Base-by-base conservation (phyloP, 2,113 vertebrate genomes). In the Xiphias gladius region DNA sequence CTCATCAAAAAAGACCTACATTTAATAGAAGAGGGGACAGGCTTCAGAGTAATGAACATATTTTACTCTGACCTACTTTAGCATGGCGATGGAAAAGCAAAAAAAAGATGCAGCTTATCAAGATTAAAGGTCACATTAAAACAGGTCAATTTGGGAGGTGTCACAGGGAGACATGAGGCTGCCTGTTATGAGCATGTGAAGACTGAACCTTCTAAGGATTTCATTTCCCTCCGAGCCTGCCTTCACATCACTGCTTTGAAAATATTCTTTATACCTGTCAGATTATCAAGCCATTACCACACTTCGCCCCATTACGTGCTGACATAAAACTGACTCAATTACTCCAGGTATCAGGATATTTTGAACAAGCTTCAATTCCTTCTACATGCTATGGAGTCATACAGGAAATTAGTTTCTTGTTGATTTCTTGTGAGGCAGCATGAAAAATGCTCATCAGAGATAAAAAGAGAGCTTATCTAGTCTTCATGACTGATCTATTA, bases 121-220 rank as follows among this genome's bases (percentile, higher is more conserved):
- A 54, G 77, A 87, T 82, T 43, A 86, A 86, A 90, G 82, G 84
- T 83, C 86, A 76, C 39, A 73, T 61, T 50, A 77, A 50, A 74
- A 73, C 62, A 55, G 58, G 54, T 82, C 26, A 54, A 43, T 70
- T 73, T 57, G 26, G 52, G 72, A 37, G 62, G 71, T 72, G 68
- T 83, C 82, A 59, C 55, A 64, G 28, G 5, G 39, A 75, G 37
- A 62, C 70, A n/a, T 0, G 13, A 57, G 20, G 39, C 64, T 64
- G 73, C 55, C n/a, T 70, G 35, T 59, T 73, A 43, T 0, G 4
- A 35, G 52, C 1, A 3, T 28, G 41, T 58, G 39, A 69, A 73
- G 71, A 80, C 41, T 46, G 62, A 30, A 79, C 72, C 64, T 37
- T 67, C 67, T 41, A 12, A 48, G 35, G 22, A 73, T 55, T 70